Percentiles rank a stretch among this genome's conserved stretches.
Evolutionary conservation across 2,113 vertebrate genomes (phyloP).

Genomic region (Pluvialis apricaria): DNA sequence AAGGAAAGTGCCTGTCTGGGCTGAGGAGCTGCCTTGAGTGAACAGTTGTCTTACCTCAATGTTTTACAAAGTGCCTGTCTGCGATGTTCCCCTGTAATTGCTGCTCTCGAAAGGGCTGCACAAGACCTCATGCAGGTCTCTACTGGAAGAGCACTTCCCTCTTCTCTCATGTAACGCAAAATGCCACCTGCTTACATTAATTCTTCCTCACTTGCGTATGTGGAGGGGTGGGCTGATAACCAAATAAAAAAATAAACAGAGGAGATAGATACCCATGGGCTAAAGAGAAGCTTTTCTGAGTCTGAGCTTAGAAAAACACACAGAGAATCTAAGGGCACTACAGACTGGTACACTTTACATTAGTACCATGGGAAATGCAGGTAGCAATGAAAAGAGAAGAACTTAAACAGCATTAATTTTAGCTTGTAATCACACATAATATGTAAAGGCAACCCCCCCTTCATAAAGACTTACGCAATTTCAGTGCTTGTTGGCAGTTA

Average conservation of each 20-base stretch:
- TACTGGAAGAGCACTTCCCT: not conserved
- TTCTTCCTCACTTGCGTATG: not conserved
- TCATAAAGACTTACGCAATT: not conserved
- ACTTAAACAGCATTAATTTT: not conserved
- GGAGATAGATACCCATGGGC: not conserved
- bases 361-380: not conserved
- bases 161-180: not conserved
- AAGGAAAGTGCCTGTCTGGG: not conserved
- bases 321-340: not conserved
- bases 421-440: not conserved
- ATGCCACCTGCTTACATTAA: not conserved
- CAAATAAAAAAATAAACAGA: not conserved
- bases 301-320: not conserved
- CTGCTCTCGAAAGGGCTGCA: not conserved
- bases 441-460: not conserved
- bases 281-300: not conserved
- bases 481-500: not conserved
- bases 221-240: not conserved
- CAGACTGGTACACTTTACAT: not conserved
- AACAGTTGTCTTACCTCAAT: not conserved
- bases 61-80: not conserved
- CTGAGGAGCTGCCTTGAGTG: not conserved
- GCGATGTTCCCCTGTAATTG: not conserved
- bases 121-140: accelerated
- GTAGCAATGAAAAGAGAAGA: not conserved